phyloP scores from a whole-genome alignment of 2,113 vertebrate genomes.

The Polypterus bichir region DNA sequence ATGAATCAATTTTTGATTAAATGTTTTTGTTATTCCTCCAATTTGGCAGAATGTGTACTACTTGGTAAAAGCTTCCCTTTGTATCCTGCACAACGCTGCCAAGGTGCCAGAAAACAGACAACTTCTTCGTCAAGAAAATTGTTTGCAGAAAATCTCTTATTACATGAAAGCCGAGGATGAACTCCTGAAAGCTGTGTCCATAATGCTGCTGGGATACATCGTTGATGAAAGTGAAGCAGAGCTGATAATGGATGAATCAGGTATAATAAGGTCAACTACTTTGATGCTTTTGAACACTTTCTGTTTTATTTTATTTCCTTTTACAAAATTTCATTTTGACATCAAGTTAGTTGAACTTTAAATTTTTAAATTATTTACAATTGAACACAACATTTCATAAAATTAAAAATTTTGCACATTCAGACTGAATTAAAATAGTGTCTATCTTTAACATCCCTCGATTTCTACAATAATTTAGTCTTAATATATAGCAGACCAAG shows the following conservation, averaged over 20 bases:
- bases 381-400: no score
- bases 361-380: no score
- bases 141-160: slow-evolving; percentile 9
- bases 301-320: background rate
- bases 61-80: slow-evolving; percentile 15
- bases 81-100: slow-evolving; percentile 13
- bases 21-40: no score
- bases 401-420: no score
- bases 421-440: no score
- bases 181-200: slow-evolving; percentile 16
- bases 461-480: no score
- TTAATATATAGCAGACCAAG: no score
- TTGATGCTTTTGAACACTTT: background rate
- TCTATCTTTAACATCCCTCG: no score
- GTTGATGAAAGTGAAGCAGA: slow-evolving; percentile 14
- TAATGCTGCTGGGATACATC: slow-evolving; percentile 19
- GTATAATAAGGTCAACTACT: background rate
- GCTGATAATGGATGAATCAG: slow-evolving; percentile 14
- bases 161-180: slow-evolving; percentile 13
- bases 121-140: slow-evolving; percentile 12
- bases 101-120: slow-evolving; percentile 12
- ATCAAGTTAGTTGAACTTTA: no score
- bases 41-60: slow-evolving; percentile 10
- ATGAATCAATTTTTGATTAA: no score
- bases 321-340: no score